Conservation (phyloP, 2,113 vertebrate species). For the Lasiurus borealis region DNA sequence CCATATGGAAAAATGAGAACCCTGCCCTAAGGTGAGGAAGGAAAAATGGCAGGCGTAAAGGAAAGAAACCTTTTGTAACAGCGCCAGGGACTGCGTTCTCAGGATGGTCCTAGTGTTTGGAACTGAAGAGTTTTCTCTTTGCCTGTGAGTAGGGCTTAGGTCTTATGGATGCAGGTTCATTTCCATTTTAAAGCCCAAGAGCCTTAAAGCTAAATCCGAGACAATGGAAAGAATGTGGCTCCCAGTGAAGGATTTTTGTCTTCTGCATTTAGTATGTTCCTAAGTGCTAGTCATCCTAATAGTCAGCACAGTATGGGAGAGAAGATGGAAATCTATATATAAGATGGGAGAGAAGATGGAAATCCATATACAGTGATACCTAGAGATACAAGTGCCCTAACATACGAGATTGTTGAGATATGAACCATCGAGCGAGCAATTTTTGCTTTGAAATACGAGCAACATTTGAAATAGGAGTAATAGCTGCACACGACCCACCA, state of each 20-base stretch:
- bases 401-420: too few relatives aligned
- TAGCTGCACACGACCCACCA: too few relatives aligned
- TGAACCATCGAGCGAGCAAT: too few relatives aligned
- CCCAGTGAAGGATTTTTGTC: neutral
- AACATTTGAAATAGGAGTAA: too few relatives aligned
- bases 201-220: neutral
- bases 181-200: constrained; percentile 26
- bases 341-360: neutral
- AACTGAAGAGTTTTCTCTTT: neutral
- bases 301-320: neutral
- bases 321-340: neutral
- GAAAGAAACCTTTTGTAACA: neutral
- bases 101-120: neutral
- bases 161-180: neutral
- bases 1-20: neutral
- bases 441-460: too few relatives aligned
- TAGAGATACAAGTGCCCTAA: too few relatives aligned
- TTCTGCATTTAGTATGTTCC: neutral
- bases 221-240: neutral
- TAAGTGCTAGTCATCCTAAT: neutral
- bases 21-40: neutral
- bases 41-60: neutral
- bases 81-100: neutral
- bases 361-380: too few relatives aligned
- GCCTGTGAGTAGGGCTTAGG: neutral